Evolutionary conservation across 2,888 invertebrate genomes (phyloP).

Genomic region (Melieria omissa): DNA sequence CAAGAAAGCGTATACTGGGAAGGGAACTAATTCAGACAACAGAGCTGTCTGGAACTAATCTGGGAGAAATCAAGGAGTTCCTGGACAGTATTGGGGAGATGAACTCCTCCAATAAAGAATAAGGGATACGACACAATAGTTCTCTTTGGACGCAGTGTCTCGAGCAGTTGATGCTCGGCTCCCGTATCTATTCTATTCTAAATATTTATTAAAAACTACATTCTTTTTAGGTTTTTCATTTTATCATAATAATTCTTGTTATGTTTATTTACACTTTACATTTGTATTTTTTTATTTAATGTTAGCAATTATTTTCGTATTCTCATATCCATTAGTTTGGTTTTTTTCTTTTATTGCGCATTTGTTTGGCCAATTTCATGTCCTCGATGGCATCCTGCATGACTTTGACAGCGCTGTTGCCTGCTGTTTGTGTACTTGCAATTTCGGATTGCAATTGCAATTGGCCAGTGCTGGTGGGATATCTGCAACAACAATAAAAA

Average conservation of each 20-base stretch:
- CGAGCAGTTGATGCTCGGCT: too few relatives aligned
- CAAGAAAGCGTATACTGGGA: too few relatives aligned
- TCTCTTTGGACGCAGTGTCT: too few relatives aligned
- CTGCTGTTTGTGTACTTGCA: slow-evolving; percentile 40
- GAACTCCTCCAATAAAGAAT: too few relatives aligned
- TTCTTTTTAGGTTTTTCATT: slow-evolving; percentile 23
- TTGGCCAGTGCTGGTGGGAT: slow-evolving; percentile 63
- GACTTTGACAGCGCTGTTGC: slow-evolving; percentile 68
- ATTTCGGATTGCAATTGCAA: slow-evolving; percentile 50
- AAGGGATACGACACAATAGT: too few relatives aligned
- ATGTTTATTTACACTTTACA: not conserved
- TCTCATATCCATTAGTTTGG: slow-evolving; percentile 5
- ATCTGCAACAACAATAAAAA: slow-evolving; percentile 53
- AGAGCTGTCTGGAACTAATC: too few relatives aligned
- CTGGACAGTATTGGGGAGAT: too few relatives aligned
- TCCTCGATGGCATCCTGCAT: slow-evolving; percentile 69
- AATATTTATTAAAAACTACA: slow-evolving; percentile 20
- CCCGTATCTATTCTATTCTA: slow-evolving; percentile 10
- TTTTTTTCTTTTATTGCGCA: slow-evolving; percentile 60
- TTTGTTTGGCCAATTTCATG: slow-evolving; percentile 57
- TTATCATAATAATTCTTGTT: slow-evolving; percentile 10
- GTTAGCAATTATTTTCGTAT: slow-evolving; percentile 3
- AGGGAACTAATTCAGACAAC: too few relatives aligned
- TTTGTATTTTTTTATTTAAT: not conserved
- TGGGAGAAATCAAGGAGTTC: too few relatives aligned